phyloP scores from a whole-genome alignment of 2,888 invertebrate species.

The Ypsolopha scabrella region DNA sequence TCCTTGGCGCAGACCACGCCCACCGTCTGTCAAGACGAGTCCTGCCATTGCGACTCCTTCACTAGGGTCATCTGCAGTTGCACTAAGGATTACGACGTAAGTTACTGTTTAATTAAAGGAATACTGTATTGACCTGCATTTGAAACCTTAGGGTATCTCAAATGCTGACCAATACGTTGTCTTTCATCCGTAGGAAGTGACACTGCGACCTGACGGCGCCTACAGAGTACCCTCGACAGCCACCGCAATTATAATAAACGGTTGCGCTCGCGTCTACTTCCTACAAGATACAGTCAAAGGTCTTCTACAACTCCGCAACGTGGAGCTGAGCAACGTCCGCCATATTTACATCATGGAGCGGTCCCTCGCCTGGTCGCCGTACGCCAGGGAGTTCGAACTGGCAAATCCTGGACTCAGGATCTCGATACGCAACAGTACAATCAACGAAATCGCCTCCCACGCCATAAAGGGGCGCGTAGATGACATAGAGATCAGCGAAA shows the following conservation, averaged over 20 bases:
- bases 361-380: constrained; percentile 71
- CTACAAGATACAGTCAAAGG: constrained; percentile 68
- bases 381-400: constrained; percentile 73
- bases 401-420: constrained; percentile 70
- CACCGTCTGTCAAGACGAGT: constrained; percentile 63
- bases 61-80: constrained; percentile 71
- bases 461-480: constrained; percentile 80
- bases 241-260: constrained; percentile 73
- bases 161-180: not conserved
- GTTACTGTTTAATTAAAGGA: constrained; percentile 12
- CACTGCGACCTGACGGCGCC: constrained; percentile 69
- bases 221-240: constrained; percentile 61
- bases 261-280: constrained; percentile 74
- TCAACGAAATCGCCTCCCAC: constrained; percentile 68
- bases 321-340: constrained; percentile 73
- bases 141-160: not conserved
- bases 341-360: constrained; percentile 73
- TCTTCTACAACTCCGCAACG: constrained; percentile 72
- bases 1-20: constrained; percentile 36
- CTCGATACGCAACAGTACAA: constrained; percentile 56
- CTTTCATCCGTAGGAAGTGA: constrained; percentile 60
- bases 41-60: constrained; percentile 69
- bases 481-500: constrained; percentile 74
- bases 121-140: constrained; percentile 5
- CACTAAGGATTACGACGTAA: constrained; percentile 55